Evolutionary conservation across 1,140 invertebrate species (phyloP).

Genomic region (Araneus ventricosus): DNA sequence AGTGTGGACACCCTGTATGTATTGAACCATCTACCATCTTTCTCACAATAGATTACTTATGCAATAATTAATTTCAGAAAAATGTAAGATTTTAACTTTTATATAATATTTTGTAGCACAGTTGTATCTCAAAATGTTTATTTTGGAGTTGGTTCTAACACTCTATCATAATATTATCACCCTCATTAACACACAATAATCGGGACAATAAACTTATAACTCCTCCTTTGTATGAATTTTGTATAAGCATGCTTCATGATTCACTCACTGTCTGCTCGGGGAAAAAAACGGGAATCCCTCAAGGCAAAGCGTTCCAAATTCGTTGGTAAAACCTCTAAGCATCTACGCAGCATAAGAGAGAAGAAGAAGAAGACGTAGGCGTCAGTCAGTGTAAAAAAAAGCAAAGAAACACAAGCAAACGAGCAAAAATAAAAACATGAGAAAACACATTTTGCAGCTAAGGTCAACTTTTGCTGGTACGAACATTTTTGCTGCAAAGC

Average conservation of each 20-base stretch:
- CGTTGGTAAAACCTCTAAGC: slow-evolving; percentile 15
- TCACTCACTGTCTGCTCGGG: neutral
- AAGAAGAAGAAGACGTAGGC: slow-evolving; percentile 50
- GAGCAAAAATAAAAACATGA: slow-evolving; percentile 55
- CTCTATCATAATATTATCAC: too few relatives aligned
- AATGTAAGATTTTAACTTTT: too few relatives aligned
- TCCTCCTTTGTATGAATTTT: too few relatives aligned
- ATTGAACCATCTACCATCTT: too few relatives aligned
- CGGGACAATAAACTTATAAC: neutral
- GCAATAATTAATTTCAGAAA: too few relatives aligned
- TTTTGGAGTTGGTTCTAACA: too few relatives aligned
- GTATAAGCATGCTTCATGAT: slow-evolving; percentile 10
- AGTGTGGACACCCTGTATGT: too few relatives aligned
- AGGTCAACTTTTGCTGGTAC: slow-evolving; percentile 70
- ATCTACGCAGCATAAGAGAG: slow-evolving; percentile 25
- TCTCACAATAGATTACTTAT: too few relatives aligned
- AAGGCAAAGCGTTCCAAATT: slow-evolving; percentile 21
- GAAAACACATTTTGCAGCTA: slow-evolving; percentile 56
- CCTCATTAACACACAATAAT: too few relatives aligned
- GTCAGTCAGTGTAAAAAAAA: slow-evolving; percentile 37
- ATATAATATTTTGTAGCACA: too few relatives aligned
- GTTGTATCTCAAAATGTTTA: too few relatives aligned
- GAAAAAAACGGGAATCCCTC: neutral
- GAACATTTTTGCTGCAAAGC: slow-evolving; percentile 57
- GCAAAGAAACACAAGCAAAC: slow-evolving; percentile 58